Percentiles rank a stretch among this genome's conserved stretches.
These are phyloP conservation scores for Hydractinia symbiolongicarpus DNA, from an alignment of 30 jellyfish, hydroid and myxozoan genomes.

Conservation along the genomic window DNA sequence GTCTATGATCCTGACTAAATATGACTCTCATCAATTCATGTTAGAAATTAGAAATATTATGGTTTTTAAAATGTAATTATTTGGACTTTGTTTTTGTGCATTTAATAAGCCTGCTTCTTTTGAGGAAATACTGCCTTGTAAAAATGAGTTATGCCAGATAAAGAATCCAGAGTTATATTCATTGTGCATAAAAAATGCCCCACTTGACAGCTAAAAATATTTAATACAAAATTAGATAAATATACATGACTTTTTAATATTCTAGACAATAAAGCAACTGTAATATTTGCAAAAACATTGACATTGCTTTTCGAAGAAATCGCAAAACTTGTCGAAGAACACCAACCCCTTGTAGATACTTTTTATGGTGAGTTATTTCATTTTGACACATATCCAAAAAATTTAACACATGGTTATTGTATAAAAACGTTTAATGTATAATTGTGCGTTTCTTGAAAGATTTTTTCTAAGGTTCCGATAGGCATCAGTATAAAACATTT, in stretches of 20 bases:
- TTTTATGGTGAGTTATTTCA: conserved; percentile 43
- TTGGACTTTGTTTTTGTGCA: too few relatives aligned
- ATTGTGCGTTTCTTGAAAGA: background rate
- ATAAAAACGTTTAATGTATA: background rate
- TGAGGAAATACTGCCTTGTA: too few relatives aligned
- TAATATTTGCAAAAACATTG: conserved; percentile 72
- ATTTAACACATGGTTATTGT: too few relatives aligned
- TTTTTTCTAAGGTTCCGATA: background rate
- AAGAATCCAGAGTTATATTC: too few relatives aligned
- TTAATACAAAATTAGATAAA: background rate
- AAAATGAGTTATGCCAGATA: too few relatives aligned
- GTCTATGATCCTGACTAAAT: too few relatives aligned
- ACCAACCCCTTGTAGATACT: conserved; percentile 90
- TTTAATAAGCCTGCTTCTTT: too few relatives aligned
- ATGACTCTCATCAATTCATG: too few relatives aligned
- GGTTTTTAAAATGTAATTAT: too few relatives aligned
- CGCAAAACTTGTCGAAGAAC: conserved; percentile 74
- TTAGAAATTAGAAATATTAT: too few relatives aligned
- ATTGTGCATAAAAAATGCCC: background rate
- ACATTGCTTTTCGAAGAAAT: conserved; percentile 78
- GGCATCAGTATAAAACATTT: background rate
- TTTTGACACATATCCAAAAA: too few relatives aligned
- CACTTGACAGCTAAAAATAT: background rate
- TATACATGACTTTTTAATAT: background rate
- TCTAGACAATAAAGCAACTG: conserved; percentile 65